Evolutionary conservation across 2,888 invertebrate species (phyloP).

Genomic region (Rotaria magnacalcarata): DNA sequence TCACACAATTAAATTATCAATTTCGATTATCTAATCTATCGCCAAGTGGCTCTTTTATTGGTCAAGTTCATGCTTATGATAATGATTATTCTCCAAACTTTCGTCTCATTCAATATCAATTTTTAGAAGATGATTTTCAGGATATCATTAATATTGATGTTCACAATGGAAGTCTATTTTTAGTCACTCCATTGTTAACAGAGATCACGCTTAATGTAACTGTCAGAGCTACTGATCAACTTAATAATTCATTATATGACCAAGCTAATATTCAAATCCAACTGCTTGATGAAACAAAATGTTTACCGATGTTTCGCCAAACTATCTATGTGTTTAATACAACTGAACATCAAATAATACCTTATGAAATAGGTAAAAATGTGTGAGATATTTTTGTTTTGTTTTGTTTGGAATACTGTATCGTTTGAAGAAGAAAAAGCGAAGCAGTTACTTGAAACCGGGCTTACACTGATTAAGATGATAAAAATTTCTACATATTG

Average conservation of each 20-base stretch:
- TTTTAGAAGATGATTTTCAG: neutral
- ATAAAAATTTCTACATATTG: too few relatives aligned
- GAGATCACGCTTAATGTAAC: neutral
- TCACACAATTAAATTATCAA: slow-evolving; percentile 24
- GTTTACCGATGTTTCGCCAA: neutral
- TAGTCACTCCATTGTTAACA: neutral
- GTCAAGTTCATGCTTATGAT: neutral
- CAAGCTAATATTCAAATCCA: neutral
- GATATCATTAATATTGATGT: neutral
- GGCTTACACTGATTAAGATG: too few relatives aligned
- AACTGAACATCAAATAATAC: slow-evolving; percentile 2
- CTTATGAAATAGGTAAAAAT: neutral
- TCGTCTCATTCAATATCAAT: neutral
- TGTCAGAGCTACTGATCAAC: neutral
- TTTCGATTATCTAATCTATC: slow-evolving; percentile 4
- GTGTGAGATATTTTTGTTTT: neutral
- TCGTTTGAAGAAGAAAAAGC: too few relatives aligned
- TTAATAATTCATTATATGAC: neutral
- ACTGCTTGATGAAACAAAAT: neutral
- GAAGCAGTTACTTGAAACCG: too few relatives aligned
- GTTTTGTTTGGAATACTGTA: too few relatives aligned
- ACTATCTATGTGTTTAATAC: neutral
- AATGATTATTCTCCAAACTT: neutral
- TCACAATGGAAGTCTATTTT: neutral
- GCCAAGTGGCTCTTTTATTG: neutral